A percentile compares a stretch with the other conserved stretches of the same genome.
These are phyloP conservation scores for Strix occidentalis DNA, from an alignment of 2,797 vertebrate species.

Conservation along the genomic window DNA sequence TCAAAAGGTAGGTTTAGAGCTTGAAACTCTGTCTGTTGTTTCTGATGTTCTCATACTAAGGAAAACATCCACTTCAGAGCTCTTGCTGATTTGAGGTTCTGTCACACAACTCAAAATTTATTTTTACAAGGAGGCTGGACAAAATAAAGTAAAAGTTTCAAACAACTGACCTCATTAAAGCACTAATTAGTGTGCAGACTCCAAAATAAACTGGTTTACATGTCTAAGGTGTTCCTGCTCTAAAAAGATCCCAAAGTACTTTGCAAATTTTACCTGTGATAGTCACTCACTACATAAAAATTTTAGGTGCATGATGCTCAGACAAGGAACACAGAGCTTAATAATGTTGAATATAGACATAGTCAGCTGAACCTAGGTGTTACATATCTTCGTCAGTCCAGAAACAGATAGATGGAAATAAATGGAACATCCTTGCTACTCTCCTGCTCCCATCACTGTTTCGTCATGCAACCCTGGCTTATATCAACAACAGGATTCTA, in stretches of 20 bases:
- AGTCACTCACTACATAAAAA: background rate
- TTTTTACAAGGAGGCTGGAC: background rate
- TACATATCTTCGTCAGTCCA: background rate
- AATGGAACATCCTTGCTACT: background rate
- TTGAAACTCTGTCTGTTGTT: background rate
- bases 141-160: background rate
- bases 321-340: background rate
- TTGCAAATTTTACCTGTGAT: background rate
- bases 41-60: background rate
- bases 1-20: background rate
- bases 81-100: background rate
- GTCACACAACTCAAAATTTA: background rate
- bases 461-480: background rate
- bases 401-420: background rate
- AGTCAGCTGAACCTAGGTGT: background rate
- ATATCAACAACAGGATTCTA: background rate
- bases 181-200: background rate
- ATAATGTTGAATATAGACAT: background rate
- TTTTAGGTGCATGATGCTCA: background rate
- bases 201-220: background rate
- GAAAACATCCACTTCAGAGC: background rate
- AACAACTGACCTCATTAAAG: background rate
- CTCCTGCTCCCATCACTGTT: background rate
- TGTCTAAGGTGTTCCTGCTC: background rate
- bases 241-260: background rate